phyloP scores from a whole-genome alignment of 2,797 vertebrate species.

The Corythornis leucogaster region DNA sequence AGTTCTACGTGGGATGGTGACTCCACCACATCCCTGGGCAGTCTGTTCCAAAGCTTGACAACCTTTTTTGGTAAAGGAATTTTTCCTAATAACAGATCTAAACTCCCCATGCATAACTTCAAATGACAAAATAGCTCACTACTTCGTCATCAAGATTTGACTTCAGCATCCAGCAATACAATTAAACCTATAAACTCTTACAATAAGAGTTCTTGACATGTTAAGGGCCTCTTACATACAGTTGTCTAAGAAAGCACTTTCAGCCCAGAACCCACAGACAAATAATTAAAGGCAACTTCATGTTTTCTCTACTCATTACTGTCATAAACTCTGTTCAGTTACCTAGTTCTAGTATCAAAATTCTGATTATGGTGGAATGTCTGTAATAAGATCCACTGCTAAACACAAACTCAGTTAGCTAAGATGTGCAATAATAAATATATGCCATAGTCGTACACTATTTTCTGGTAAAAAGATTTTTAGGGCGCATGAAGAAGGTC shows the following conservation, averaged over 20 bases:
- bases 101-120: not conserved
- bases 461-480: not conserved
- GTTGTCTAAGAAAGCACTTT: not conserved
- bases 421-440: not conserved
- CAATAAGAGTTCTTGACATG: not conserved
- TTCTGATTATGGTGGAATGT: not conserved
- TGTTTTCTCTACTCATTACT: not conserved
- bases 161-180: not conserved
- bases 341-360: not conserved
- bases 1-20: not conserved
- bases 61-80: not conserved
- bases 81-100: not conserved
- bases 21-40: too few species aligned
- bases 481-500: not conserved
- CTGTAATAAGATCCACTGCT: not conserved
- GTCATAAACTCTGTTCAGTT: not conserved
- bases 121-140: not conserved
- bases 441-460: not conserved
- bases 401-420: not conserved
- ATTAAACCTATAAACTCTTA: not conserved
- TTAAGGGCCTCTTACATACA: not conserved
- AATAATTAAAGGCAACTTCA: not conserved
- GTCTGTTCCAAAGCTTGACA: not conserved
- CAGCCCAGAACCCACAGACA: not conserved
- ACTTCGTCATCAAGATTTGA: not conserved